Base-by-base conservation (phyloP, 2,113 vertebrate species). In the Siniperca chuatsi region DNA sequence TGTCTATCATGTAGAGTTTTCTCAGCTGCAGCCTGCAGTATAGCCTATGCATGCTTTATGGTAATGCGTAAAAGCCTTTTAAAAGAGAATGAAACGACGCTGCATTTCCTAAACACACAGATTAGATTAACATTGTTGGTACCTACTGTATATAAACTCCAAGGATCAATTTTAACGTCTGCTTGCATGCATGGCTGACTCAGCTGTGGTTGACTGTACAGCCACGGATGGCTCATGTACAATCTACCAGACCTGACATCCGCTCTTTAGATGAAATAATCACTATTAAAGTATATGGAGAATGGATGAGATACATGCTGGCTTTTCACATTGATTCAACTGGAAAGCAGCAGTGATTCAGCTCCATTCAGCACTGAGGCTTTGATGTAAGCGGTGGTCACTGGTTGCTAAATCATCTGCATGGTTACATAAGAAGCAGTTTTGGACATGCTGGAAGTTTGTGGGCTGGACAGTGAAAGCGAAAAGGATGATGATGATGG, bases 371-470 rank as follows among this genome's bases (percentile, higher is more conserved):
- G 72, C 60, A 6, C 4, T 0, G 12, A 23, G 33, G 74, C 73
- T 81, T 72, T 75, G 79, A 78, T 87, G 68, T 2, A 12, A 70
- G 60, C 44, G 6, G 20, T 21, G 81, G 33, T 58, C 89, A 62
- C 82, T 74, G 77, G 37, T 80, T 89, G 85, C 86, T 87, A 71
- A 87, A 86, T 90, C 86, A 82, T 92, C 89, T 89, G 90, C 90
- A 82, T 48, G 85, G 84, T 95, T 95, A 94, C 88, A 89, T 93
- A 94, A 95, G 79, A 65, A 7, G 74, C 89, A 75, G 74, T 89
- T 93, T 90, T 92, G 86, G 85, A 90, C 78, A 82, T 79, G 81
- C 78, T 91, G 90, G 90, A 93, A 92, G 84, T 88, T 90, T 88
- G 87, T 91, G 83, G 90, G 90, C 80, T 80, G 89, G 75, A 70